Percentiles rank a stretch among this genome's conserved stretches.
These are phyloP conservation scores for Hypomecis atomaria DNA, from an alignment of 2,888 invertebrate species.

Conservation along the genomic window DNA sequence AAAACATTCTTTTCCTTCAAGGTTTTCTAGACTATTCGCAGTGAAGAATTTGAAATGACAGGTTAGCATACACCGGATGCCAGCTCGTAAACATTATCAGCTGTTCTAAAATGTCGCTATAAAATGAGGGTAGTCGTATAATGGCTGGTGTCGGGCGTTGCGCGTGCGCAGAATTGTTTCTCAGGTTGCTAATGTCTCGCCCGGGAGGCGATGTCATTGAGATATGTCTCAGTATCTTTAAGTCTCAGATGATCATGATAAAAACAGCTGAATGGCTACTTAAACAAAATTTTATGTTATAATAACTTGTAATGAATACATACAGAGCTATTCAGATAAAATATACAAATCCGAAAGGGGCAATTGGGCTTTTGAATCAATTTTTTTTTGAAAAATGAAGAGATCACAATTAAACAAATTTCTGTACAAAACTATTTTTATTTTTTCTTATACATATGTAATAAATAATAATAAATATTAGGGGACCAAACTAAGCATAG, in stretches of 20 bases:
- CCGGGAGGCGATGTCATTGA: conserved; percentile 4
- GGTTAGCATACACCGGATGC: conserved; percentile 56
- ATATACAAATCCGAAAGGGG: no score
- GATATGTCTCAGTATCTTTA: neutral
- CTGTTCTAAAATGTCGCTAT: conserved; percentile 57
- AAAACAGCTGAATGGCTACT: neutral
- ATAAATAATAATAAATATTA: no score
- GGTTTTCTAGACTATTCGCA: conserved; percentile 45
- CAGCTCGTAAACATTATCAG: conserved; percentile 60
- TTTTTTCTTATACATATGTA: no score
- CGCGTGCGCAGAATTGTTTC: conserved; percentile 61
- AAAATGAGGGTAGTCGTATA: conserved; percentile 65
- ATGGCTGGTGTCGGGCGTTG: conserved; percentile 56
- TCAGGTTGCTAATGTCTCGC: conserved; percentile 36
- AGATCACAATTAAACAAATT: no score
- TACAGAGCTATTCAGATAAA: no score
- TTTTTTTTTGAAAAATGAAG: no score
- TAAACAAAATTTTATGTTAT: neutral
- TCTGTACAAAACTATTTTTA: no score
- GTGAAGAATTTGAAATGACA: conserved; percentile 51
- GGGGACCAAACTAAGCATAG: no score
- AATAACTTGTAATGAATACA: no score
- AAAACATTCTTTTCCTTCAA: conserved; percentile 42
- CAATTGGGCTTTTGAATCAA: no score
- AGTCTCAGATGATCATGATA: conserved; percentile 23